Evolutionary conservation across 1,140 invertebrate genomes (phyloP).

Genomic region (Vollenhovia emeryi): DNA sequence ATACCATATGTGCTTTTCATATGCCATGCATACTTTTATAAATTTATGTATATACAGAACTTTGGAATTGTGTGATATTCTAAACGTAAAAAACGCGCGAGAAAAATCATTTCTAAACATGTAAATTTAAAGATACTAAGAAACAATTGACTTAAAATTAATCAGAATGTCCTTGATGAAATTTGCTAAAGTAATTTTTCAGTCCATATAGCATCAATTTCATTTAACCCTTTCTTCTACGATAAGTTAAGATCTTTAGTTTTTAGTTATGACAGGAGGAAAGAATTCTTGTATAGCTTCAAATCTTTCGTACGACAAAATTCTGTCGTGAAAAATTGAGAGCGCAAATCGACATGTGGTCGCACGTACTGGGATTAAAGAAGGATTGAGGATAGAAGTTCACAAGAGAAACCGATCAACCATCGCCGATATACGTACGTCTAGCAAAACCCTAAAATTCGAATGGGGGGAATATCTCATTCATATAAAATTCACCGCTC

Average conservation of each 20-base stretch:
- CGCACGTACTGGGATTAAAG: background rate
- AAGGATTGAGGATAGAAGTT: background rate
- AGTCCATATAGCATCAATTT: background rate
- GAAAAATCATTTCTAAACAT: background rate
- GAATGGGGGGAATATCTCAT: background rate
- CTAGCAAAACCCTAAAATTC: background rate
- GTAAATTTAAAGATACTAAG: background rate
- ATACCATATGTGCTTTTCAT: background rate
- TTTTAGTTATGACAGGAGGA: background rate
- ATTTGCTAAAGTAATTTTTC: background rate
- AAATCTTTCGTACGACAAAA: too few relatives aligned
- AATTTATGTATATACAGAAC: too few relatives aligned
- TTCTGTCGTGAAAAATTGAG: background rate
- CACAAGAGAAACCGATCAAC: background rate
- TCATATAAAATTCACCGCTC: conserved; percentile 24
- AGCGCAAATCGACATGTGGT: background rate
- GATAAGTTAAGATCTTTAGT: background rate
- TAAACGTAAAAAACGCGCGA: background rate
- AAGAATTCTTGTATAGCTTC: background rate
- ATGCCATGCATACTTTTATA: background rate
- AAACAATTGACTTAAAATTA: background rate
- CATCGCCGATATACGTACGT: background rate
- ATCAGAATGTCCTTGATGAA: background rate
- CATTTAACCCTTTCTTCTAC: background rate
- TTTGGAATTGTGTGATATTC: too few relatives aligned